Conservation (phyloP, 2,797 vertebrate species). For the Hyperoplus immaculatus region DNA sequence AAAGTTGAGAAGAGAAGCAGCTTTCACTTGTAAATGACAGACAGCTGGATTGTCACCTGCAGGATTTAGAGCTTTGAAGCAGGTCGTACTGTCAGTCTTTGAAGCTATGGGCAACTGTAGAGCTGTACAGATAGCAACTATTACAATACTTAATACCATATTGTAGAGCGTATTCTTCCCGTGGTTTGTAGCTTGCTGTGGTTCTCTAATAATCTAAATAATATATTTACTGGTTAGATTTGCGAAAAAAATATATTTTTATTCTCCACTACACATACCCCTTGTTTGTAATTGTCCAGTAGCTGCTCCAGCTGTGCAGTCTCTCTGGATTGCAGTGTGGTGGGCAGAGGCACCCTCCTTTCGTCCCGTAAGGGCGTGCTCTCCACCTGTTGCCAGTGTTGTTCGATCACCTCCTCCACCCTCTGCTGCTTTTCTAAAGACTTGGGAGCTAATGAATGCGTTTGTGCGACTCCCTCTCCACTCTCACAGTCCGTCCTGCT, state of each 20-base stretch:
- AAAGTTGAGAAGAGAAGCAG: background rate
- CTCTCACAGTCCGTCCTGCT: slow-evolving; percentile 71
- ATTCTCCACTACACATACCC: slow-evolving; percentile 67
- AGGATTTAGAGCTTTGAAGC: background rate
- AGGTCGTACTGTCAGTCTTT: background rate
- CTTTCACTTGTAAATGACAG: background rate
- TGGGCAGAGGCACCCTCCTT: slow-evolving; percentile 82
- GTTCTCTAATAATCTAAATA: background rate
- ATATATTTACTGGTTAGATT: background rate
- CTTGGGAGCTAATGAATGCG: slow-evolving; percentile 9
- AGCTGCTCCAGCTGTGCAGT: slow-evolving; percentile 83
- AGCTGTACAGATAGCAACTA: too few relatives aligned
- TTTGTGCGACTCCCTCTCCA: slow-evolving; percentile 26
- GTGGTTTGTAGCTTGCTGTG: background rate
- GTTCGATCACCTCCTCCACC: slow-evolving; percentile 88
- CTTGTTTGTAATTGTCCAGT: slow-evolving; percentile 86
- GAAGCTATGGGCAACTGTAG: background rate
- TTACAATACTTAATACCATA: too few relatives aligned
- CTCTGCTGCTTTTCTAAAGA: slow-evolving; percentile 80
- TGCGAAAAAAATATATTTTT: background rate
- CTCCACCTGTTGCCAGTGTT: slow-evolving; percentile 90
- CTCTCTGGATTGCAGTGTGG: slow-evolving; percentile 69
- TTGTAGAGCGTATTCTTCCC: background rate
- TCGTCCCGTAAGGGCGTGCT: slow-evolving; percentile 87
- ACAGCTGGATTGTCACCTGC: background rate